Evolutionary conservation across 2,888 invertebrate species (phyloP).

Genomic region (Apotomis betuletana): DNA sequence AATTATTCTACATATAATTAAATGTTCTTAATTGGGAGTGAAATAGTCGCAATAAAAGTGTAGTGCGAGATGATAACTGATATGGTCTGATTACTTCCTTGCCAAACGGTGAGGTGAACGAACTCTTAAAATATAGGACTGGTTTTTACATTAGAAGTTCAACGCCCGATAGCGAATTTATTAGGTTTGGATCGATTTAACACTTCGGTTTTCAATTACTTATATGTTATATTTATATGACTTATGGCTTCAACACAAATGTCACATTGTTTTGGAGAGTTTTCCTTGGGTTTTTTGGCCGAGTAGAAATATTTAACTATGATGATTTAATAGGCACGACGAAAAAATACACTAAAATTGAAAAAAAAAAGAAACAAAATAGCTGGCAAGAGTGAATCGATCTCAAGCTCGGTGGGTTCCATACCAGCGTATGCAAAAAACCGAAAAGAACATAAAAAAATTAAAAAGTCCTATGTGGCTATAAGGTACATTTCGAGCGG

Average conservation of each 20-base stretch:
- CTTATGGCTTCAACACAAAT: not conserved
- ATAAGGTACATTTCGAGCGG: too few species aligned
- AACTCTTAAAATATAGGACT: slow-evolving; percentile 21
- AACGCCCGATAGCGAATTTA: slow-evolving; percentile 26
- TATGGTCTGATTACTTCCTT: slow-evolving; percentile 24
- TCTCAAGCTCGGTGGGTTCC: too few species aligned
- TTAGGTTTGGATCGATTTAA: slow-evolving; percentile 19
- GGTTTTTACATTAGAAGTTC: slow-evolving; percentile 21
- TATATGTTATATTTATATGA: not conserved
- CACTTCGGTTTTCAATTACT: slow-evolving; percentile 9
- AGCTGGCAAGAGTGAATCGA: too few species aligned
- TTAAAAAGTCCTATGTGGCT: too few species aligned
- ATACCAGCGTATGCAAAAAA: too few species aligned
- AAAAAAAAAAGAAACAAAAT: too few species aligned
- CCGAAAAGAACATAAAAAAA: too few species aligned
- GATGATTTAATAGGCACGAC: too few species aligned
- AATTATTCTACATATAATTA: not conserved
- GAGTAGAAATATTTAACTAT: too few species aligned
- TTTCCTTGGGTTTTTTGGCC: not conserved
- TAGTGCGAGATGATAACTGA: slow-evolving; percentile 6
- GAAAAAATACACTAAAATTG: too few species aligned
- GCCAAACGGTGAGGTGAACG: slow-evolving; percentile 19
- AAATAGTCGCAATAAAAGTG: not conserved
- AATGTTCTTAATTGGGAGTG: not conserved
- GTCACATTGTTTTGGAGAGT: not conserved